phyloP scores from a whole-genome alignment of 2,888 invertebrate species.

The Platyscelio sp. region DNA sequence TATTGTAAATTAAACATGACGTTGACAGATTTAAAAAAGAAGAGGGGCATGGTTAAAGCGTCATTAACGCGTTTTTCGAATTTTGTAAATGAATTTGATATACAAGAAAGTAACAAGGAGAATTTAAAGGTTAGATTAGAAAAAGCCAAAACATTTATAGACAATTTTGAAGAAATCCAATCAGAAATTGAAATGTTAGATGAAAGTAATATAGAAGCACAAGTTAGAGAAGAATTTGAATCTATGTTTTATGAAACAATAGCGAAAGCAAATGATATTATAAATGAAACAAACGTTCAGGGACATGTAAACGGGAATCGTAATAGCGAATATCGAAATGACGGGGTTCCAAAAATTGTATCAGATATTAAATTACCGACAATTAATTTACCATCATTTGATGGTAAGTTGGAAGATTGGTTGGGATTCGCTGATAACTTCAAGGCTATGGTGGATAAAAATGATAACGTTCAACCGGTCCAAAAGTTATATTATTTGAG shows the following conservation, averaged over 20 bases:
- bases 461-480: slow-evolving; percentile 49
- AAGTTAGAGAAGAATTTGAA: slow-evolving; percentile 23
- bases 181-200: slow-evolving; percentile 15
- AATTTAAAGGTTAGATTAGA: slow-evolving; percentile 21
- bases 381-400: slow-evolving; percentile 18
- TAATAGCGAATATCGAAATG: neutral
- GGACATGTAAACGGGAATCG: neutral
- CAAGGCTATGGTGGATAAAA: slow-evolving; percentile 60
- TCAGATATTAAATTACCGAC: slow-evolving; percentile 32
- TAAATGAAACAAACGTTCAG: neutral
- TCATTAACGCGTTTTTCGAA: slow-evolving; percentile 11
- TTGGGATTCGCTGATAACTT: slow-evolving; percentile 61
- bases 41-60: neutral
- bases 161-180: slow-evolving; percentile 14
- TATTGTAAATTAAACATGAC: too few relatives aligned
- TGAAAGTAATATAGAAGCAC: neutral
- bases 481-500: slow-evolving; percentile 64
- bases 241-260: neutral
- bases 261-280: slow-evolving; percentile 27
- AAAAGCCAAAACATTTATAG: slow-evolving; percentile 7
- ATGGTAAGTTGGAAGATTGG: slow-evolving; percentile 35
- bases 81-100: slow-evolving; percentile 11
- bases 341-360: neutral
- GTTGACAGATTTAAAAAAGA: slow-evolving; percentile 6
- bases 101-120: neutral